Conservation (phyloP, 2,797 vertebrate genomes). For the Rallus crepitans region DNA sequence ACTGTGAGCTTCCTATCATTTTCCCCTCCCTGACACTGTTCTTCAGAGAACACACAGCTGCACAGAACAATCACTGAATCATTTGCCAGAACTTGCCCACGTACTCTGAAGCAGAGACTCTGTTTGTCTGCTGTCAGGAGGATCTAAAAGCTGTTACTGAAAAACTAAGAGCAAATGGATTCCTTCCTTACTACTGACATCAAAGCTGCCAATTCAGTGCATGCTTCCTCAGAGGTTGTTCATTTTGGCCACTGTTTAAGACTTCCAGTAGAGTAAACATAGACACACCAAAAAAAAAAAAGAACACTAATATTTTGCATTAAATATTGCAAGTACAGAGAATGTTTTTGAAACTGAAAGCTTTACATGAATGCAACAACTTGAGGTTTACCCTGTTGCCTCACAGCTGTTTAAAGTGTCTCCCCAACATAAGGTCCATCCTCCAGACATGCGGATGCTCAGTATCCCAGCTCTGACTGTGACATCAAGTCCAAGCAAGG, state of each 20-base stretch:
- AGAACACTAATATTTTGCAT: background rate
- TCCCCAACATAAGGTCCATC: background rate
- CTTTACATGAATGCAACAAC: background rate
- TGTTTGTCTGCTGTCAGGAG: background rate
- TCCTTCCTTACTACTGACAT: background rate
- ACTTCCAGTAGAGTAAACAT: background rate
- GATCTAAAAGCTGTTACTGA: background rate
- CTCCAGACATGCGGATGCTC: background rate
- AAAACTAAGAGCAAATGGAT: background rate
- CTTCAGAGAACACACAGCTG: background rate
- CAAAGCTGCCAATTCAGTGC: background rate
- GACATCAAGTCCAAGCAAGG: background rate
- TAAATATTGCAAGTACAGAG: background rate
- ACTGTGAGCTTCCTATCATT: background rate
- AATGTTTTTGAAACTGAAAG: background rate
- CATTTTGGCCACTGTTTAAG: background rate
- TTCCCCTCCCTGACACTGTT: background rate
- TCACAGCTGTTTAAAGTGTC: background rate
- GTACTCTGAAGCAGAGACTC: background rate
- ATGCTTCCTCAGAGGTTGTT: fast-evolving
- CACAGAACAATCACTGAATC: background rate
- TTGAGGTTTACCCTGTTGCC: background rate
- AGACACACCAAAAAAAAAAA: background rate
- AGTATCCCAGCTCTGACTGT: background rate
- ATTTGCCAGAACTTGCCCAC: background rate